These are phyloP conservation scores for Antechinus flavipes DNA, from an alignment of 2,113 vertebrate genomes.

Conservation along the genomic window DNA sequence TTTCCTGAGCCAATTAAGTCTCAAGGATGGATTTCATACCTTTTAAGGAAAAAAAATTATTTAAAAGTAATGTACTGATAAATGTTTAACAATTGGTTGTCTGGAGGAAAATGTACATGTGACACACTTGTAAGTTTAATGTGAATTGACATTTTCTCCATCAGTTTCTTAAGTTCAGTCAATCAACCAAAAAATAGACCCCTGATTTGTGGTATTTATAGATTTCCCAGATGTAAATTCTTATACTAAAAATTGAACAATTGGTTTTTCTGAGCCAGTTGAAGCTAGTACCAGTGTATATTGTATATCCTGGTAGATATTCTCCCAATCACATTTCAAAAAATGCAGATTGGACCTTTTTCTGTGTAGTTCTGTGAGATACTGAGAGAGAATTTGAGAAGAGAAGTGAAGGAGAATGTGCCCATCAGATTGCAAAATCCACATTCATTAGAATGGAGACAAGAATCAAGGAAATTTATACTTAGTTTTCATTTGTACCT, in stretches of 20 bases:
- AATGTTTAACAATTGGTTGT: not conserved
- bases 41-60: not conserved
- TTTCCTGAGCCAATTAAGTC: not conserved
- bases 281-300: not conserved
- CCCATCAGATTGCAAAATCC: conserved; percentile 18
- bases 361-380: conserved; percentile 41
- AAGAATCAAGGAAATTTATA: not conserved
- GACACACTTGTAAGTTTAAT: not conserved
- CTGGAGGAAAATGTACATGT: not conserved
- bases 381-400: not conserved
- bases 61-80: not conserved
- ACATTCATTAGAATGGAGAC: not conserved
- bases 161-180: not conserved
- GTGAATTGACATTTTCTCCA: not conserved
- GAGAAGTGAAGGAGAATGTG: conserved; percentile 35
- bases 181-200: not conserved
- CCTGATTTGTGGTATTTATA: not conserved
- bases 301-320: not conserved
- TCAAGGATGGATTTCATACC: not conserved
- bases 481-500: not conserved
- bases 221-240: not conserved
- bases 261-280: not conserved
- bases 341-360: conserved; percentile 45
- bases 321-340: not conserved
- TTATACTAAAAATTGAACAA: not conserved